Evolutionary conservation across 2,888 invertebrate species (phyloP).

Genomic region (Xylophagus ater): DNA sequence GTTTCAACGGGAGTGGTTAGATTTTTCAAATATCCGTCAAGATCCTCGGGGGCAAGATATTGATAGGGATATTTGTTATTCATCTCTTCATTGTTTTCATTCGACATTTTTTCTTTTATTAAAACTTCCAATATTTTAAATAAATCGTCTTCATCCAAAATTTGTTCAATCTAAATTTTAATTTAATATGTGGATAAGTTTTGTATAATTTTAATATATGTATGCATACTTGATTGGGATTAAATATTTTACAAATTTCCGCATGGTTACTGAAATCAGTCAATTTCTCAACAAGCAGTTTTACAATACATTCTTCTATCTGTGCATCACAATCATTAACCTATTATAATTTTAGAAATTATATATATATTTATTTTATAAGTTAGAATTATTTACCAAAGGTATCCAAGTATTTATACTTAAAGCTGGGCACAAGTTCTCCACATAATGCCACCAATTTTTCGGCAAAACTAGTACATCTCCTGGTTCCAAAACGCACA

Average conservation of each 20-base stretch:
- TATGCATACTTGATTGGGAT: constrained; percentile 52
- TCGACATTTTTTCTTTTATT: constrained; percentile 22
- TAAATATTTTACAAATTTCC: constrained; percentile 45
- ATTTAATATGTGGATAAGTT: constrained; percentile 5
- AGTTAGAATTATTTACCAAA: constrained; percentile 42
- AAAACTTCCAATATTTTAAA: constrained; percentile 17
- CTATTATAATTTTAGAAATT: constrained; percentile 13
- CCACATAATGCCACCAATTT: constrained; percentile 97
- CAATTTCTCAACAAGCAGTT: constrained; percentile 52
- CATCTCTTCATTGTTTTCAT: constrained; percentile 26
- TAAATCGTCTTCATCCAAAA: constrained; percentile 20
- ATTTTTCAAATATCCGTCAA: constrained; percentile 16
- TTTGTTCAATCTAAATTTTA: constrained; percentile 17
- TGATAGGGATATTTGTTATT: constrained; percentile 38
- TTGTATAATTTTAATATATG: constrained; percentile 7
- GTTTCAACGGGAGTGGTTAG: not conserved
- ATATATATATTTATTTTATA: constrained; percentile 7
- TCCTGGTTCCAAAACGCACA: constrained; percentile 64
- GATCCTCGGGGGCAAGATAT: constrained; percentile 32
- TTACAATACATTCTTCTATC: constrained; percentile 52
- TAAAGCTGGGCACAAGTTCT: constrained; percentile 62
- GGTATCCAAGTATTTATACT: constrained; percentile 63
- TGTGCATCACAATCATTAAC: constrained; percentile 28
- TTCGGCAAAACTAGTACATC: constrained; percentile 81
- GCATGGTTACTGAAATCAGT: constrained; percentile 44